These are phyloP conservation scores for Columbina picui DNA, from an alignment of 2,113 vertebrate genomes.

Conservation along the genomic window DNA sequence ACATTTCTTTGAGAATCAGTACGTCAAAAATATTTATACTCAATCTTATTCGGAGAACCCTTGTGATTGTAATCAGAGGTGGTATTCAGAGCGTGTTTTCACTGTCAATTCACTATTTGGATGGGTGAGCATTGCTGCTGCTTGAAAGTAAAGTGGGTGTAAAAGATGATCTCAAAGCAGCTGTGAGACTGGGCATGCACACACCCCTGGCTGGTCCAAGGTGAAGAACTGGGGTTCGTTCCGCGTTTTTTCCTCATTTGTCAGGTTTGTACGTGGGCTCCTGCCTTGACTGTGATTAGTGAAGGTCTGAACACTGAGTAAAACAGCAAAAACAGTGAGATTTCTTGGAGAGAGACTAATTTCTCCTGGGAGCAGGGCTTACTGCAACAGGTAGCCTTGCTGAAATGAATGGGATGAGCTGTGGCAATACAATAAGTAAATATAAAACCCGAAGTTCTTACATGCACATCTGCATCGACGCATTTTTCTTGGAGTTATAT, in stretches of 20 bases:
- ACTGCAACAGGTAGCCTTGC: not conserved
- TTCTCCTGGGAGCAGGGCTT: not conserved
- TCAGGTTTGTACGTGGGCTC: not conserved
- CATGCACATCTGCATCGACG: not conserved
- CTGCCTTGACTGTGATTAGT: not conserved
- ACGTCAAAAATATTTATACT: not conserved
- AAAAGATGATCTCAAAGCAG: not conserved
- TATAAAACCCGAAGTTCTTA: not conserved
- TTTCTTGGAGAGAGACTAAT: not conserved
- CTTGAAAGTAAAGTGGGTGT: not conserved
- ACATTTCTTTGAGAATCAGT: not conserved
- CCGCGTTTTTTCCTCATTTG: not conserved
- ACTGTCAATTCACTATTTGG: not conserved
- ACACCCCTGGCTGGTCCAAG: not conserved
- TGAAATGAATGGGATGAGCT: not conserved
- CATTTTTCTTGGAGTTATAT: not conserved
- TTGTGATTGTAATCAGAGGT: not conserved
- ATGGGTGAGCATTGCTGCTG: not conserved
- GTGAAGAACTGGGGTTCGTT: not conserved
- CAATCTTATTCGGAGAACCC: not conserved
- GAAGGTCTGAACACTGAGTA: not conserved
- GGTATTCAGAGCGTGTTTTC: not conserved
- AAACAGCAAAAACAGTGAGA: not conserved
- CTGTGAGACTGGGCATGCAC: not conserved
- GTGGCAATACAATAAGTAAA: not conserved